Evolutionary conservation across 2,113 vertebrate species (phyloP).

Genomic region (Eulemur macaco): DNA sequence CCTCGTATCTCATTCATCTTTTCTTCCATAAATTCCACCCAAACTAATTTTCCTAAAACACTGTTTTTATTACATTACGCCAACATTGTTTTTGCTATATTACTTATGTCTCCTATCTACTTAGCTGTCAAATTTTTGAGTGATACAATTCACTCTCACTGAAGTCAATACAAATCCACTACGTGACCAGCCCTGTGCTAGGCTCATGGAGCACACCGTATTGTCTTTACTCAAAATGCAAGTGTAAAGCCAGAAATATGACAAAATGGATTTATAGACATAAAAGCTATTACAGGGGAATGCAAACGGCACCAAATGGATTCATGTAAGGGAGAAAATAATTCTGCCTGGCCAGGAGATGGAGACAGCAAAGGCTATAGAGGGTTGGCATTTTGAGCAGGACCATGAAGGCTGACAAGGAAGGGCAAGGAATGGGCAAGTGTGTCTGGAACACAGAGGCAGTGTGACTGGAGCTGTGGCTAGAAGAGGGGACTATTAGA

Average conservation of each 20-base stretch:
- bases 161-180: background rate
- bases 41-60: background rate
- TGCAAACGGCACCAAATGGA: background rate
- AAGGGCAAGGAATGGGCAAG: no score
- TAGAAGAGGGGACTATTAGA: background rate
- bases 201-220: background rate
- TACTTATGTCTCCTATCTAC: background rate
- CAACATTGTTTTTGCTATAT: background rate
- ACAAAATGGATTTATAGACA: background rate
- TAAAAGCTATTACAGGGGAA: background rate
- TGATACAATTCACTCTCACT: background rate
- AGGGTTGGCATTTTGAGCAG: background rate
- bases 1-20: background rate
- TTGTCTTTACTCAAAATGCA: background rate
- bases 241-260: background rate
- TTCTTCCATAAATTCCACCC: background rate
- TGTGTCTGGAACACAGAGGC: background rate
- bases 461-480: background rate
- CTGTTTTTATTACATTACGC: background rate
- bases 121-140: background rate
- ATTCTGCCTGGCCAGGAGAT: background rate
- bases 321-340: background rate
- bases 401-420: background rate
- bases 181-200: background rate
- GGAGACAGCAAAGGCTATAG: no score